Base-by-base conservation (phyloP, 2,797 vertebrate species). In the Girardinus metallicus region DNA sequence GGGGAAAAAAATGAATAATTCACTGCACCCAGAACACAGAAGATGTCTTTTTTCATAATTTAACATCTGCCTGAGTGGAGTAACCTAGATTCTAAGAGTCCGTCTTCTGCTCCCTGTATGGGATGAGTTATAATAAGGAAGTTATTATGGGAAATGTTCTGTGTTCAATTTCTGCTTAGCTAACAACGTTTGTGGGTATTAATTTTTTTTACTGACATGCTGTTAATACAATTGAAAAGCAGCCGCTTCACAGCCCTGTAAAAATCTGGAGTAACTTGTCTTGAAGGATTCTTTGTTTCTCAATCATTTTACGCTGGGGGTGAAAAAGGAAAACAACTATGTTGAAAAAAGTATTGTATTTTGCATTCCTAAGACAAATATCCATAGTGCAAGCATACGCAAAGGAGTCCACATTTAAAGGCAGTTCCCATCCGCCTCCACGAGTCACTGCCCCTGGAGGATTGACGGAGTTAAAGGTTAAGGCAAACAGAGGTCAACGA, bases 1-100 rank as follows among this genome's bases (percentile, higher is more conserved):
- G 60, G 46, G 60, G 46, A 43, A 41, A 74, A 36, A 78, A 78
- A 86, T 89, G 68, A 84, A 88, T 92, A 81, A 89, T 90, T 90
- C n/a, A 87, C 77, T 75, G 31, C 44, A 75, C 77, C 49, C 79
- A 82, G 26, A 76, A 76, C 46, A 86, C 83, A 74, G 77, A 75
- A 82, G 80, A 89, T 79, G 74, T 68, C 23, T 70, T 81, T 80
- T 73, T 85, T 79, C 73, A 90, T 86, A 76, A 87, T 88, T 88
- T 77, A 90, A 39, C 36, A 80, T 80, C 57, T 81, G 64, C 47
- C 51, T 73, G 60, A 84, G 76, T 78, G 66, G 60, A 80, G 73
- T 80, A 86, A 85, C 85, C 80, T 75, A 90, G 64, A 81, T 89
- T 81, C 57, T n/a, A 26, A 18, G 9, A 66, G 3, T 66, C 66